Percentiles rank a stretch among this genome's conserved stretches.
These are phyloP conservation scores for Campaea margaritaria DNA, from an alignment of 2,888 invertebrate species.

Conservation along the genomic window DNA sequence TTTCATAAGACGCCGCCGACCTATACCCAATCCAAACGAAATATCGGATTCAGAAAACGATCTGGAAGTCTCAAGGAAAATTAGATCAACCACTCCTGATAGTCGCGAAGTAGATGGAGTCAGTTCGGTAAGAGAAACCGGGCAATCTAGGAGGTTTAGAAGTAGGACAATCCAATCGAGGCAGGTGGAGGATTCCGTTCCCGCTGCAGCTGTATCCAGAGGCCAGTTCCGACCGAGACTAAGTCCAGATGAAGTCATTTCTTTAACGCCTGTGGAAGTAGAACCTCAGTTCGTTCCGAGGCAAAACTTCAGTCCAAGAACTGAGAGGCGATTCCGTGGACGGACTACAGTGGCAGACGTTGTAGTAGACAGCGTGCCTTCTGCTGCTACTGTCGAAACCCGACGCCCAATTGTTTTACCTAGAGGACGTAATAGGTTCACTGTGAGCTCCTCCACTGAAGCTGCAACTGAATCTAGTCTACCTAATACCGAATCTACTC, in stretches of 20 bases:
- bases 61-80: conserved; percentile 61
- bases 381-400: conserved; percentile 73
- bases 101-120: conserved; percentile 69
- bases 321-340: conserved; percentile 54
- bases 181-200: conserved; percentile 65
- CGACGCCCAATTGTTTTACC: conserved; percentile 64
- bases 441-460: conserved; percentile 61
- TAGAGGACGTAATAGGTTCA: conserved; percentile 71
- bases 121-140: conserved; percentile 48
- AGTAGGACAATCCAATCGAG: conserved; percentile 55
- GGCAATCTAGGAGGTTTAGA: conserved; percentile 55
- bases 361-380: conserved; percentile 70
- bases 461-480: conserved; percentile 43
- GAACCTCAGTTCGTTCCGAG: conserved; percentile 61
- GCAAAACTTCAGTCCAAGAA: conserved; percentile 50
- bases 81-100: conserved; percentile 80
- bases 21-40: conserved; percentile 71
- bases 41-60: conserved; percentile 69
- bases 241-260: conserved; percentile 80
- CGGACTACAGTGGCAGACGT: conserved; percentile 59
- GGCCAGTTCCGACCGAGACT: conserved; percentile 68
- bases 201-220: conserved; percentile 70
- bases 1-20: conserved; percentile 75
- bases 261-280: conserved; percentile 81
- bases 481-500: conserved; percentile 51